Conservation (phyloP, 2,888 invertebrate genomes). For the Serripes groenlandicus region DNA sequence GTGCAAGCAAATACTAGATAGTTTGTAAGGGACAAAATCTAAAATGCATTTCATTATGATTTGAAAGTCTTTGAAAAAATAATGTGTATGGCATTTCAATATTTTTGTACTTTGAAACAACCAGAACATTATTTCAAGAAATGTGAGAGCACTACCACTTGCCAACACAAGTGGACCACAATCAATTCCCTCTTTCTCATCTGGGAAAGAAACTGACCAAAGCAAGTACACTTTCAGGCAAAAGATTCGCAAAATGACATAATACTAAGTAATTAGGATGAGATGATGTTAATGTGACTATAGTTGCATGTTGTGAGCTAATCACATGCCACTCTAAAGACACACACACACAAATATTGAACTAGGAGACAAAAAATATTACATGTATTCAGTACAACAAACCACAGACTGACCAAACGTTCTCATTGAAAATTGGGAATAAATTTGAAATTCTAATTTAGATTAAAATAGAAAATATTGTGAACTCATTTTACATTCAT, state of each 20-base stretch:
- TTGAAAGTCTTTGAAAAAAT: too few relatives aligned
- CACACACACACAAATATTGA: constrained; percentile 2
- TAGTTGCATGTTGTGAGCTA: constrained; percentile 14
- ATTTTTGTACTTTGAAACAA: too few relatives aligned
- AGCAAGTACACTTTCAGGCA: constrained; percentile 73
- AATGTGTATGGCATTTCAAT: too few relatives aligned
- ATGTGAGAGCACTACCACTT: not conserved
- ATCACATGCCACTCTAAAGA: constrained; percentile 21
- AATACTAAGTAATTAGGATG: not conserved
- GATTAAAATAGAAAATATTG: too few relatives aligned
- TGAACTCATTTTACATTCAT: too few relatives aligned
- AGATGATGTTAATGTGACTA: constrained; percentile 15
- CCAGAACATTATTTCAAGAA: too few relatives aligned
- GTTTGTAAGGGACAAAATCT: too few relatives aligned
- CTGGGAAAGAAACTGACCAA: constrained; percentile 57
- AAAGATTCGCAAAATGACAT: not conserved
- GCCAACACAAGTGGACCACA: not conserved
- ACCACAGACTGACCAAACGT: not conserved
- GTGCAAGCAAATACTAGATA: too few relatives aligned
- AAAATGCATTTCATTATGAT: too few relatives aligned
- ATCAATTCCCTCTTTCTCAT: constrained; percentile 57
- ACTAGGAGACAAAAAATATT: not conserved
- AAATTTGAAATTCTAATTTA: too few relatives aligned
- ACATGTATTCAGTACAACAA: not conserved
- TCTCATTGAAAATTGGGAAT: too few relatives aligned